Percentiles rank a stretch among this genome's conserved stretches.
phyloP scores from a whole-genome alignment of 2,888 invertebrate genomes.

The Plagiodera versicolora region DNA sequence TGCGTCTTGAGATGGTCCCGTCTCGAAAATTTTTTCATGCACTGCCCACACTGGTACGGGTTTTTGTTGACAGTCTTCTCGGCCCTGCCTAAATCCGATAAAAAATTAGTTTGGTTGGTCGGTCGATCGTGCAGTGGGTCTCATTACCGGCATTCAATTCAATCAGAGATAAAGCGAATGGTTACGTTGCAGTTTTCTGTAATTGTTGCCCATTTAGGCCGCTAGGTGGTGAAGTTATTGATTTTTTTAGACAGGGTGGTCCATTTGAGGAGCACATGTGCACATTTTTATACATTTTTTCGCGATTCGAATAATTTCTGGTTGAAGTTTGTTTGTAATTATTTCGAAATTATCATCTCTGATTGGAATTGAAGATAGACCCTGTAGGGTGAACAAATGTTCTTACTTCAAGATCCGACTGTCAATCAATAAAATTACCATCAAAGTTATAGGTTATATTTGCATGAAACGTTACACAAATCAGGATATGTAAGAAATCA shows the following conservation, averaged over 20 bases:
- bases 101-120: constrained; percentile 29
- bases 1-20: constrained; percentile 55
- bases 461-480: not conserved
- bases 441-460: constrained; percentile 22
- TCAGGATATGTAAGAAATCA: constrained; percentile 23
- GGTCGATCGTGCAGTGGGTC: constrained; percentile 15
- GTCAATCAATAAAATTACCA: constrained; percentile 22
- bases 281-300: too few species aligned
- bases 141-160: not conserved
- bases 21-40: constrained; percentile 52
- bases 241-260: too few species aligned
- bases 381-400: constrained; percentile 30
- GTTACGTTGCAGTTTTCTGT: too few species aligned
- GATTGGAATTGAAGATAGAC: not conserved
- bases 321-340: too few species aligned
- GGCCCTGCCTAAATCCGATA: constrained; percentile 48
- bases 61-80: constrained; percentile 43
- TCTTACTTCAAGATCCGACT: constrained; percentile 38
- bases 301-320: too few species aligned
- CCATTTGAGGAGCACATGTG: too few species aligned
- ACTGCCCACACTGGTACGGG: constrained; percentile 52
- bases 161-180: too few species aligned
- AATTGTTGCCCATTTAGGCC: too few species aligned
- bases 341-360: too few species aligned
- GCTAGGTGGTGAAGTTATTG: too few species aligned